Base-by-base conservation (phyloP, 2,797 vertebrate genomes). In the Forpus xanthops region DNA sequence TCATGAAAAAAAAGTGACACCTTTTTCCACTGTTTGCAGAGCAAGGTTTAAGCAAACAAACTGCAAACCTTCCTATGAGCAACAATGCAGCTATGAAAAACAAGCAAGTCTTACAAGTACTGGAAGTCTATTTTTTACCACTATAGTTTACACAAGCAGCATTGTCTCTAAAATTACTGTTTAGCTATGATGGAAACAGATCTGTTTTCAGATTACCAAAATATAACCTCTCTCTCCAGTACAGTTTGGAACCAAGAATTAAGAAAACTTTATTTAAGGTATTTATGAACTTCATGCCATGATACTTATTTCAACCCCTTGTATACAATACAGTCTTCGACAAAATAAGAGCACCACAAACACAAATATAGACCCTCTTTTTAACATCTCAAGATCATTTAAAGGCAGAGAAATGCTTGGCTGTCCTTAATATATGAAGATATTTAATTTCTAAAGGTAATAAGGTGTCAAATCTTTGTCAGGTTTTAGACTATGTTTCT, bases 61-160 rank as follows among this genome's bases (percentile, higher is more conserved):
- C 7, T 70, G 33, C 2, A 9, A 93, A 35, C 62, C 42, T 60
- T 79, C 70, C 64, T 61, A 62, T 15, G 11, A 91, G 55, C 41
- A 92, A 71, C 60, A 87, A 78, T 4, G 15, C 37, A 81, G 55
- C 67, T 76, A 52, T 8, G 24, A 82, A 83, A 90, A 91, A 81
- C 64, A 93, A 93, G n/a, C 45, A 83, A 71, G 35, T 74, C 42
- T 53, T 55, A 58, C 0, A 0, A 76, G 52, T 94, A 85, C 67
- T 88, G 66, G 67, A 90, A 93, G 35, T 77, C 88, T 92, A 79
- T 87, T 94, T 96, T 92, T 86, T 88, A 50, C 55, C 47, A 81
- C n/a, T 37, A n/a, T 8, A 79, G 76, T 79, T 96, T 91, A 93
- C 41, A 93, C 28, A 95, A 66, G 55, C 44, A 89, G 50, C 33